Percentiles rank a stretch among this genome's conserved stretches.
Evolutionary conservation across 2,888 invertebrate species (phyloP).

Genomic region (Drosophila cracens): DNA sequence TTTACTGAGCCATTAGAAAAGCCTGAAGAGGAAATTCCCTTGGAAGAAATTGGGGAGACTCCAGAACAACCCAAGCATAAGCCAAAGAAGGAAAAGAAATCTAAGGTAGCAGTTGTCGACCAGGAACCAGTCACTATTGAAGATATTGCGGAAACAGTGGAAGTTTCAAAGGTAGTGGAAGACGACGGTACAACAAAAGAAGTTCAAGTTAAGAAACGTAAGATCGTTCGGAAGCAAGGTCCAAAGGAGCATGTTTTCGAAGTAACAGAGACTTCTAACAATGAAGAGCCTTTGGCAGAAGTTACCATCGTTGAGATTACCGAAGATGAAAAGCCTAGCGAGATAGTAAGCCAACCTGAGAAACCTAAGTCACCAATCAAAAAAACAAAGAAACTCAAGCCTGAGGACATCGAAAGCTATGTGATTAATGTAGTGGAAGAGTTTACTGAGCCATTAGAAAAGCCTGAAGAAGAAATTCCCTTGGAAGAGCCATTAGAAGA

Average conservation of each 20-base stretch:
- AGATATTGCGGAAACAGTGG: slow-evolving; percentile 72
- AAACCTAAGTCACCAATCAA: slow-evolving; percentile 52
- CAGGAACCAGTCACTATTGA: slow-evolving; percentile 46
- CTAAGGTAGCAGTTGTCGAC: neutral
- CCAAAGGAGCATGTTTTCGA: slow-evolving; percentile 84
- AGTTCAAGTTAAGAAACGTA: slow-evolving; percentile 84
- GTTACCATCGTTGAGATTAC: neutral
- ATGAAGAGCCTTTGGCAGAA: neutral
- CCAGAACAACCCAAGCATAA: neutral
- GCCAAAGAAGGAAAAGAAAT: slow-evolving; percentile 1
- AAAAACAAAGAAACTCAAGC: slow-evolving; percentile 17
- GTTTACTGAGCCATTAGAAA: slow-evolving; percentile 22
- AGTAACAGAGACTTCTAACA: neutral
- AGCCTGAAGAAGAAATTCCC: neutral
- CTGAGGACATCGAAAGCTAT: slow-evolving; percentile 51
- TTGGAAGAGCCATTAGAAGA: slow-evolving; percentile 6
- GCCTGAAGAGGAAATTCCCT: neutral
- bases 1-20: slow-evolving; percentile 23
- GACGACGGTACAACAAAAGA: slow-evolving; percentile 82
- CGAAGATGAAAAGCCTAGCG: slow-evolving; percentile 47
- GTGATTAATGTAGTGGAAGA: neutral
- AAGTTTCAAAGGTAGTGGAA: slow-evolving; percentile 65
- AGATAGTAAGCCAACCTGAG: slow-evolving; percentile 13
- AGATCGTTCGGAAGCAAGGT: slow-evolving; percentile 84
- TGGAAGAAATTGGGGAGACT: slow-evolving; percentile 52